Evolutionary conservation across 2,797 vertebrate genomes (phyloP).

Genomic region (Amphiprion clarkii): DNA sequence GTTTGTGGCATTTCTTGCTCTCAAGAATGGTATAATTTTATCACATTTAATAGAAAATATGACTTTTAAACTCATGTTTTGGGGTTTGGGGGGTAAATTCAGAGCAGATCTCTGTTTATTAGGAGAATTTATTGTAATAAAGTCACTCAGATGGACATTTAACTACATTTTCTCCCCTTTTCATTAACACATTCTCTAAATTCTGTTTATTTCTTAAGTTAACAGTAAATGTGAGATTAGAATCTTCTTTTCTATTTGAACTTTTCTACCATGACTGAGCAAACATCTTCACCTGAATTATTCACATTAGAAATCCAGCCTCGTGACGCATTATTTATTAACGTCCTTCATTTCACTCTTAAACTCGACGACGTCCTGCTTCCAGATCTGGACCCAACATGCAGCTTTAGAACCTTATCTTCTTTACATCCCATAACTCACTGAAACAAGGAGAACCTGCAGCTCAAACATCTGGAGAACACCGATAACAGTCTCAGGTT

Average conservation of each 20-base stretch:
- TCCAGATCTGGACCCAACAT: neutral
- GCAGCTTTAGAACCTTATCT: conserved; percentile 28
- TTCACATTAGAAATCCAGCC: conserved; percentile 64
- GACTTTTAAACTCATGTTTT: too few relatives aligned
- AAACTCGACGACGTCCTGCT: conserved; percentile 2
- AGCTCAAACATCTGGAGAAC: conserved; percentile 47
- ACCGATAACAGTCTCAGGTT: conserved; percentile 60
- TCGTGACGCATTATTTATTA: conserved; percentile 64
- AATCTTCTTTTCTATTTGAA: conserved; percentile 12
- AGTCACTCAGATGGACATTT: neutral
- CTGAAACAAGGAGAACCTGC: neutral
- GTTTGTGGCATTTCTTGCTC: fast-evolving
- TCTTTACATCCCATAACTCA: conserved; percentile 36
- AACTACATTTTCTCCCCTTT: conserved; percentile 1
- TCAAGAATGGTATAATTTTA: too few relatives aligned
- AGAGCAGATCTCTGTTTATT: too few relatives aligned
- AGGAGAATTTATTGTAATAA: neutral
- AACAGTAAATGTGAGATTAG: neutral
- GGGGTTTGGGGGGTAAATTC: too few relatives aligned
- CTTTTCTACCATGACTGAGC: conserved; percentile 24
- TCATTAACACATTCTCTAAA: neutral
- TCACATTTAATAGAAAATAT: too few relatives aligned
- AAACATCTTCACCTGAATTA: conserved; percentile 59
- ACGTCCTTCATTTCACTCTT: conserved; percentile 33
- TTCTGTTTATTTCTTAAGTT: conserved; percentile 1